Evolutionary conservation across 2,888 invertebrate species (phyloP).

Genomic region (Synergus itoensis): DNA sequence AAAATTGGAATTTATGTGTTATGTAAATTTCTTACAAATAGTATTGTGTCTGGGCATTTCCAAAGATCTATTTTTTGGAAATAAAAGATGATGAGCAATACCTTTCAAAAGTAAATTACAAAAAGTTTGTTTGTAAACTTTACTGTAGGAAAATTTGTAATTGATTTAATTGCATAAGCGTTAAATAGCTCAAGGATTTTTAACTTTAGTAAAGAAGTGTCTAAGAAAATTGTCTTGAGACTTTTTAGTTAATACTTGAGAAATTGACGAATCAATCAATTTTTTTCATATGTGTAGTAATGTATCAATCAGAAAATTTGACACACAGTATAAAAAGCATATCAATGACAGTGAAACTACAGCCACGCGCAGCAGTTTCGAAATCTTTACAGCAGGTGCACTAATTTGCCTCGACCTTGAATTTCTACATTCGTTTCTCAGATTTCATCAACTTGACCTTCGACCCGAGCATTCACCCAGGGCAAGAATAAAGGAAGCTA

Average conservation of each 20-base stretch:
- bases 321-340: background rate
- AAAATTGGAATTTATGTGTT: background rate
- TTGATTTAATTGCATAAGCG: too few species aligned
- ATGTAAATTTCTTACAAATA: background rate
- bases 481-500: slow-evolving; percentile 58
- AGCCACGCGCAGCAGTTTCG: background rate
- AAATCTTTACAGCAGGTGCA: slow-evolving; percentile 3
- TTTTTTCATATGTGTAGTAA: background rate
- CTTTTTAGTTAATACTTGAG: background rate
- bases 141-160: too few species aligned
- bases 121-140: too few species aligned
- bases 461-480: slow-evolving; percentile 61
- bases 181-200: too few species aligned
- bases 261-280: background rate
- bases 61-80: background rate
- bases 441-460: slow-evolving; percentile 58
- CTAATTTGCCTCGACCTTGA: background rate
- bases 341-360: background rate
- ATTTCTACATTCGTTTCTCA: background rate
- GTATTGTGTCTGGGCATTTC: background rate
- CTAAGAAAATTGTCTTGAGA: background rate
- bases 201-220: background rate
- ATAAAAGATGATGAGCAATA: too few species aligned
- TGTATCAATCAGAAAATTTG: background rate
- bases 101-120: too few species aligned